Evolutionary conservation across 1,140 invertebrate genomes (phyloP), one percentile per base, ranked within the genome.

Genomic region (Riptortus pedestris): DNA sequence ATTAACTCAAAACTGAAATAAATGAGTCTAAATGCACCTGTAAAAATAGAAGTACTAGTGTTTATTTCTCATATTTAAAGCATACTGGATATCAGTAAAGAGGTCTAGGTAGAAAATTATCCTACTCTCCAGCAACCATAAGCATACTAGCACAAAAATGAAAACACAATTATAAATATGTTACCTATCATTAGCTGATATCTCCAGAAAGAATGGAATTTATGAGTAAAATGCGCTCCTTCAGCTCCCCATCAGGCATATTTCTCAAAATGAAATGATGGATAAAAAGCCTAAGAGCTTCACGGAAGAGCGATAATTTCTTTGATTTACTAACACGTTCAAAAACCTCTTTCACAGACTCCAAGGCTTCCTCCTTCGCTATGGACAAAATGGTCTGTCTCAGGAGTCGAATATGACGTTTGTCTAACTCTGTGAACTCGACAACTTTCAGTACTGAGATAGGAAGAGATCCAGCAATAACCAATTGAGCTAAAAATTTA

Each of bases 381-480:
- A 92, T 79, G 2, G 80, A 80, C 0, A 87, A 70, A 26, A 93
- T 74, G 33, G 87, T 81, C 69, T 85, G 81, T 48, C 85, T 80
- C 68, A 91, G 75, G 66, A 92, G 83, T 33, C 80, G 74, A 12
- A 91, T 79, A 20, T 81, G 82, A 0, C 75, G 70, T 72, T 86
- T 86, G 68, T 88, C 83, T 67, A 92, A 76, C 70, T 91, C 86
- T 0, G 83, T 81, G 74, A 92, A 89, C 69, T 90, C 76, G n/a
- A 93, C 79, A 26, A 90, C 89, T 80, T 96, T 97, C 0, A 98
- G 78, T 27, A 93, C 81, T 7, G 91, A 88, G 11, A 98, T 74
- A 3, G 89, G 81, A 28, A 96, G 72, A 7, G 84, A 84, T 67
- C 88, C 84, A 64, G 87, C 83, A 26, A 87, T 75, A 38, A 97